A percentile compares a stretch with the other conserved stretches of the same genome.
phyloP scores from a whole-genome alignment of 2,797 vertebrate species.

The Falco novaeseelandiae region DNA sequence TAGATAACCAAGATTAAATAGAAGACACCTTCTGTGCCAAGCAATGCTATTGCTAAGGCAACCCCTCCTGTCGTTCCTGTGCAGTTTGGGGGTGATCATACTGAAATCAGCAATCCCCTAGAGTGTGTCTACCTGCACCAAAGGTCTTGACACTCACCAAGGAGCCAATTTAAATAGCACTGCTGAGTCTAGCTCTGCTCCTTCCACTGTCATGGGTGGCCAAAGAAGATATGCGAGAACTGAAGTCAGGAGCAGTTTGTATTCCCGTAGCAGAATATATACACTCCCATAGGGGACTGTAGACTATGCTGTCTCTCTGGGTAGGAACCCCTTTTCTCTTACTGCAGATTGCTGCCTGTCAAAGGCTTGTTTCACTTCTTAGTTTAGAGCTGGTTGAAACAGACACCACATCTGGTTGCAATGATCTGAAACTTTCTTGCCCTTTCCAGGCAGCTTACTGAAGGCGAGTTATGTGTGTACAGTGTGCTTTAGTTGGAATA shows the following conservation, averaged over 20 bases:
- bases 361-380: neutral
- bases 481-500: neutral
- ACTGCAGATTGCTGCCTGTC: fast-evolving
- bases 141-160: neutral
- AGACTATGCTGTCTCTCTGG: neutral
- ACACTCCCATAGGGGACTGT: neutral
- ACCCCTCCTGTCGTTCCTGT: neutral
- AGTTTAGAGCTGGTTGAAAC: neutral
- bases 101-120: neutral
- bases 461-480: neutral
- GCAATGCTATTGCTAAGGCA: neutral
- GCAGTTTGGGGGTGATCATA: neutral
- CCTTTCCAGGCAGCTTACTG: neutral
- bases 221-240: neutral
- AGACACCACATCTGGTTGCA: neutral
- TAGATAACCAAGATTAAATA: neutral
- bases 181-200: neutral
- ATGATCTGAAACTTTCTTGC: neutral
- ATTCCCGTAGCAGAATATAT: neutral
- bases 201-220: neutral
- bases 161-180: fast-evolving
- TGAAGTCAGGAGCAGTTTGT: neutral
- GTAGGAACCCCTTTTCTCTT: neutral
- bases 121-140: neutral
- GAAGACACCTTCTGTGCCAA: neutral